Evolutionary conservation across 2,113 vertebrate genomes (phyloP).

Genomic region (Struthidea cinerea): DNA sequence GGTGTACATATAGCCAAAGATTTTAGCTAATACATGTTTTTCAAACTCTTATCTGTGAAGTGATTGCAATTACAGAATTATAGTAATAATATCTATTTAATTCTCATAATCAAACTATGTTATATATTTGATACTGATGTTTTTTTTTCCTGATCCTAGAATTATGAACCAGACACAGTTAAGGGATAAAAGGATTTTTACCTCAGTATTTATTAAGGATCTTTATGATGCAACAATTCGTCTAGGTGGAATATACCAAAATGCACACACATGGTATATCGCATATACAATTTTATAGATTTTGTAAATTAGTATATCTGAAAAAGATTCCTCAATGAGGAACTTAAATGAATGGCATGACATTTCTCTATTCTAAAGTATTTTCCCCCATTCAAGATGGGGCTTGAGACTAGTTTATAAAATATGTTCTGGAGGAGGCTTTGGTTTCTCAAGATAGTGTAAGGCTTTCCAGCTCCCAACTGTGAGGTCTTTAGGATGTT

Average conservation of each 20-base stretch:
- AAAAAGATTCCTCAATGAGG: background rate
- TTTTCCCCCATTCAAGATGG: background rate
- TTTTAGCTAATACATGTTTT: background rate
- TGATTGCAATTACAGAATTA: background rate
- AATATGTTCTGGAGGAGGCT: background rate
- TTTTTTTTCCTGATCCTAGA: background rate
- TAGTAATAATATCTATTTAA: background rate
- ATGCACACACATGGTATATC: background rate
- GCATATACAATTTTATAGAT: background rate
- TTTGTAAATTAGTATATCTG: background rate
- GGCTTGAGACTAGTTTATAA: background rate
- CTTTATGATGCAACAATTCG: background rate
- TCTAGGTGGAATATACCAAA: background rate
- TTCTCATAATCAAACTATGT: background rate
- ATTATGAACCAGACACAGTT: background rate
- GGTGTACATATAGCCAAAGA: background rate
- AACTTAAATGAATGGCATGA: background rate
- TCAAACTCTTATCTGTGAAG: background rate
- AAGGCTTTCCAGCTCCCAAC: background rate
- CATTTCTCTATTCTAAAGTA: background rate
- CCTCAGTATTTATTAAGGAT: background rate
- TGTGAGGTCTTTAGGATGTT: background rate
- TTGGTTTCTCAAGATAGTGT: background rate
- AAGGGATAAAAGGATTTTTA: background rate
- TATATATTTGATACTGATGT: background rate